phyloP scores from a whole-genome alignment of 1,140 invertebrate species.

The Agrypnia vestita region DNA sequence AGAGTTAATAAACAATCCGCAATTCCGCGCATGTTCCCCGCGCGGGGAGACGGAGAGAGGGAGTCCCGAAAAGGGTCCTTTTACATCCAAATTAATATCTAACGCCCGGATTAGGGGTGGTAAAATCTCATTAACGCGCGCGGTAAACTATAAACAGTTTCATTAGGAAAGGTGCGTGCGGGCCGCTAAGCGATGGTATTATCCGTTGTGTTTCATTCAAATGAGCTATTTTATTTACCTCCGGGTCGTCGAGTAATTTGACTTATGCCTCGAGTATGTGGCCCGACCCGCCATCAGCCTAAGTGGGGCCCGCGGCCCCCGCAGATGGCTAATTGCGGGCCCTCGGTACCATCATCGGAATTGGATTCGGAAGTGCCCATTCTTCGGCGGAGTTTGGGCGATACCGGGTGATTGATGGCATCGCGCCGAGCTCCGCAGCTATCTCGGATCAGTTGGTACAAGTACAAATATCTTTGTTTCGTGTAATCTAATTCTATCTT shows the following conservation, averaged over 20 bases:
- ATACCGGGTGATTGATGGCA: slow-evolving; percentile 9
- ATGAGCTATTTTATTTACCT: slow-evolving; percentile 45
- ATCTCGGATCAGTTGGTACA: no score
- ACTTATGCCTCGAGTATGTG: slow-evolving; percentile 28
- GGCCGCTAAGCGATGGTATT: slow-evolving; percentile 45
- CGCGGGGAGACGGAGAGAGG: background rate
- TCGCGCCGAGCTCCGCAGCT: background rate
- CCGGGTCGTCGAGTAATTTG: slow-evolving; percentile 20
- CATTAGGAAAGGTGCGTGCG: slow-evolving; percentile 52
- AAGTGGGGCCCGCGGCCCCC: background rate
- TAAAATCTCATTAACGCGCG: slow-evolving; percentile 54
- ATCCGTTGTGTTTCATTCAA: slow-evolving; percentile 51
- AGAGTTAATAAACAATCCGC: slow-evolving; percentile 59
- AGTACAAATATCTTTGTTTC: no score
- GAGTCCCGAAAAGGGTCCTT: slow-evolving; percentile 43
- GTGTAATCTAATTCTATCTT: no score
- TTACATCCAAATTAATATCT: slow-evolving; percentile 49
- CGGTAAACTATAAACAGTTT: slow-evolving; percentile 57
- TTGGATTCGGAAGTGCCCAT: slow-evolving; percentile 1
- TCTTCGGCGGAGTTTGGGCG: background rate
- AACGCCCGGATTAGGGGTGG: slow-evolving; percentile 27
- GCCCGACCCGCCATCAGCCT: background rate
- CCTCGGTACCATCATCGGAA: slow-evolving; percentile 1
- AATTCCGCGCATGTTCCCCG: slow-evolving; percentile 43
- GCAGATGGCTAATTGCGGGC: slow-evolving; percentile 19